A percentile compares a stretch with the other conserved stretches of the same genome.
These are phyloP conservation scores for Dryas iulia DNA, from an alignment of 1,140 invertebrate genomes.

Conservation along the genomic window DNA sequence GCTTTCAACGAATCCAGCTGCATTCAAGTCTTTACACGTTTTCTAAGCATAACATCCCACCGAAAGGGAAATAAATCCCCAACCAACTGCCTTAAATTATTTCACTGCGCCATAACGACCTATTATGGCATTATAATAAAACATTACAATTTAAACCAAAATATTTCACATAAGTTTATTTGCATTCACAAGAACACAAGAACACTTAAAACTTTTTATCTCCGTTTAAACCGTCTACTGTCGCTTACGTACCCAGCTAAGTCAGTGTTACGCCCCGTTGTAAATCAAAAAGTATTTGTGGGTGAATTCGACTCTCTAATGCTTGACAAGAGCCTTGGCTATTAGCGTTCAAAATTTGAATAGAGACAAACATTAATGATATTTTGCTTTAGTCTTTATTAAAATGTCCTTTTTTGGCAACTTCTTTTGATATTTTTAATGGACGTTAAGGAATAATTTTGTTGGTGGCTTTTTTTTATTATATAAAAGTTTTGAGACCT, in stretches of 20 bases:
- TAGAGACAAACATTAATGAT: background rate
- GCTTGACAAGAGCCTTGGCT: conserved; percentile 28
- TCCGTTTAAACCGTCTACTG: conserved; percentile 16
- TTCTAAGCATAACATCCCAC: too few relatives aligned
- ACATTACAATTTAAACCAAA: too few relatives aligned
- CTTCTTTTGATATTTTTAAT: background rate
- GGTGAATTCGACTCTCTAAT: conserved; percentile 50
- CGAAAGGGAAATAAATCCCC: too few relatives aligned
- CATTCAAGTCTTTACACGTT: too few relatives aligned
- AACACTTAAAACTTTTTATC: conserved; percentile 21
- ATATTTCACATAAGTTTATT: conserved; percentile 7
- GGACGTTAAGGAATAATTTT: background rate
- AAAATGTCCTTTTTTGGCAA: background rate
- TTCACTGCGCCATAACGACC: too few relatives aligned
- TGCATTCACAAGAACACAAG: background rate
- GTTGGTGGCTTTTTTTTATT: too few relatives aligned
- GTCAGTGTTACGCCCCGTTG: conserved; percentile 15
- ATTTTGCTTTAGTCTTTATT: background rate
- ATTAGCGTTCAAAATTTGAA: conserved; percentile 17
- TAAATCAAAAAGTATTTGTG: conserved; percentile 58
- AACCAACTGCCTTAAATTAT: too few relatives aligned
- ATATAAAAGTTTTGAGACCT: too few relatives aligned
- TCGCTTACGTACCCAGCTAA: conserved; percentile 19
- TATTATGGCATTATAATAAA: too few relatives aligned
- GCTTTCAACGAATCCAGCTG: too few relatives aligned